A percentile compares a stretch with the other conserved stretches of the same genome.
These are phyloP conservation scores for Paradoxurus hermaphroditus DNA, from an alignment of 2,113 vertebrate species.

Conservation along the genomic window DNA sequence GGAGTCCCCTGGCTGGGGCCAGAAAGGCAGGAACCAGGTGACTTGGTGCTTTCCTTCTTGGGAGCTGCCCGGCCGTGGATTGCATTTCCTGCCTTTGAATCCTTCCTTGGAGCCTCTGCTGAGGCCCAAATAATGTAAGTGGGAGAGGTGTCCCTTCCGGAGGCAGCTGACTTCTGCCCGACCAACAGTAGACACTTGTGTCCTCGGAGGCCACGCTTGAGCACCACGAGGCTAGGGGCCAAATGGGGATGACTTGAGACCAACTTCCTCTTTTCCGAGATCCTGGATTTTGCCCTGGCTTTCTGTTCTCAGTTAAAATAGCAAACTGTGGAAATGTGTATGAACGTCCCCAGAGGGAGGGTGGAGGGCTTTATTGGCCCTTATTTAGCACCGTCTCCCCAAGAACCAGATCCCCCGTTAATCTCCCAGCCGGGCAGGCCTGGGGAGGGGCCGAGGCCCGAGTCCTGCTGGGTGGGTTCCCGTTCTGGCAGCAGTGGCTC, in stretches of 20 bases:
- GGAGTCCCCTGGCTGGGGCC: fast-evolving
- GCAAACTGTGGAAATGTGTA: background rate
- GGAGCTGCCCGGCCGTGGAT: fast-evolving
- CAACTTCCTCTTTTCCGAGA: background rate
- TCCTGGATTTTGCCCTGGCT: background rate
- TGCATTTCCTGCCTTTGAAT: fast-evolving
- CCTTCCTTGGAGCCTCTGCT: background rate
- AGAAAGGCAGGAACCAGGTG: fast-evolving
- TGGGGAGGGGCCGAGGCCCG: fast-evolving
- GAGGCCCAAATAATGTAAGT: background rate
- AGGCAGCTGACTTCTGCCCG: background rate
- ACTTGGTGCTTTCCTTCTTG: fast-evolving
- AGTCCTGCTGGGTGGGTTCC: fast-evolving
- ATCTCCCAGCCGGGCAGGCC: background rate
- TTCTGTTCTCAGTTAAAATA: background rate
- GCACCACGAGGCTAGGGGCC: fast-evolving
- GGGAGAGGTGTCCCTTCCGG: too few relatives aligned
- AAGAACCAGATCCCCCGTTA: background rate
- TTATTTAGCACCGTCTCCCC: background rate
- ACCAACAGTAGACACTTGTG: background rate
- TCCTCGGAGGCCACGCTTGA: fast-evolving
- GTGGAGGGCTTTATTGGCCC: background rate
- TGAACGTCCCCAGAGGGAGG: background rate
- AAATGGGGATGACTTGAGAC: background rate
- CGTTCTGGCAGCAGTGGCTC: too few relatives aligned